A percentile compares a stretch with the other conserved stretches of the same genome.
These are phyloP conservation scores for Sussaba pulchella DNA, from an alignment of 2,888 invertebrate genomes.

Conservation along the genomic window DNA sequence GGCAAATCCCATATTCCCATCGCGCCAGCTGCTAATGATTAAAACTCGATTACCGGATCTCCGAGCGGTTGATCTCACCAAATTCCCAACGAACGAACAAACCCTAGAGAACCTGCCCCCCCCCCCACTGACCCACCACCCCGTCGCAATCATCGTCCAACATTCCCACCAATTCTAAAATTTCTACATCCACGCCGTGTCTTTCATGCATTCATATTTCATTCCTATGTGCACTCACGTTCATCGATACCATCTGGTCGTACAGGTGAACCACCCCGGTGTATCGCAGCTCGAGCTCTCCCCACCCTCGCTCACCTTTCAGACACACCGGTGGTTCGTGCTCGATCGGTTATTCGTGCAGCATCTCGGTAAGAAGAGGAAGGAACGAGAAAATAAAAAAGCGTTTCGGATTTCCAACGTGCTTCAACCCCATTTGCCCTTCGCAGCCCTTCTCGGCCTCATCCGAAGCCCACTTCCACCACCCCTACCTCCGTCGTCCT, in stretches of 20 bases:
- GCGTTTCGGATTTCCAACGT: constrained; percentile 35
- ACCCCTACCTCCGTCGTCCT: too few species aligned
- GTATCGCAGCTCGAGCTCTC: constrained; percentile 9
- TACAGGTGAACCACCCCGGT: constrained; percentile 17
- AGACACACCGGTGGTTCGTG: constrained; percentile 47
- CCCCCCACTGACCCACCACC: too few species aligned
- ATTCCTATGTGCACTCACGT: constrained; percentile 5
- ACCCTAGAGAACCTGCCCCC: too few species aligned
- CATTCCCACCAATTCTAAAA: constrained; percentile 2
- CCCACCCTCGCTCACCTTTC: neutral
- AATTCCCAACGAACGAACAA: constrained; percentile 25
- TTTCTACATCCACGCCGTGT: too few species aligned
- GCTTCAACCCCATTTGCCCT: constrained; percentile 21
- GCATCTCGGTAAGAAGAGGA: constrained; percentile 36
- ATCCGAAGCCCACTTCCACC: neutral
- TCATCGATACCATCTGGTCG: constrained; percentile 39
- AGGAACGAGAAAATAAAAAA: constrained; percentile 13
- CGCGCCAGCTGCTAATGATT: constrained; percentile 64
- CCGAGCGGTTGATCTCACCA: constrained; percentile 53
- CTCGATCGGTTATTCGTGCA: constrained; percentile 59
- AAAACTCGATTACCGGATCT: constrained; percentile 64
- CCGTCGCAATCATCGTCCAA: neutral
- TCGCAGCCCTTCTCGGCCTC: neutral
- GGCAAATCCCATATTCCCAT: constrained; percentile 67
- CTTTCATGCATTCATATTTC: constrained; percentile 19